Conservation (phyloP, 2,113 vertebrate species). For the Xiphias gladius region DNA sequence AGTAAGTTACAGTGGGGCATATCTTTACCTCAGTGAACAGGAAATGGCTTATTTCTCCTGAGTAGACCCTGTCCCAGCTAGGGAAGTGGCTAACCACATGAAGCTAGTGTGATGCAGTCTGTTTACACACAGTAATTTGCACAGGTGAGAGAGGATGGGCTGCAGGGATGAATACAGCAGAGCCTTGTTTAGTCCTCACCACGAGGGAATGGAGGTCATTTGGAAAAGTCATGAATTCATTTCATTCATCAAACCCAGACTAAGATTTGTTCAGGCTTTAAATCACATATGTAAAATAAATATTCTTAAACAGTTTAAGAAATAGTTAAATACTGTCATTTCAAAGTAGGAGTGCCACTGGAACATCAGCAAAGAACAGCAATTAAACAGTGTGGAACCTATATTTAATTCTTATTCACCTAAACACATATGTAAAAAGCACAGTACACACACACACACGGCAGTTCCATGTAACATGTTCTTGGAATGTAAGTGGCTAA, state of each 20-base stretch:
- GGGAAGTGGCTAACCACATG: conserved; percentile 83
- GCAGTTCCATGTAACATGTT: background rate
- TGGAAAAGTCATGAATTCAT: conserved; percentile 68
- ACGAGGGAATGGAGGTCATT: conserved; percentile 25
- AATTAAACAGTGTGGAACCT: conserved; percentile 8
- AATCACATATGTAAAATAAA: conserved; percentile 56
- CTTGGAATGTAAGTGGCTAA: background rate
- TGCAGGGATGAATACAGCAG: conserved; percentile 55
- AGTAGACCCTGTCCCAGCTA: conserved; percentile 68
- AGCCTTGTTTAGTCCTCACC: conserved; percentile 62
- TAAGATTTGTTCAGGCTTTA: conserved; percentile 47
- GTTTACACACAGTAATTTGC: conserved; percentile 79
- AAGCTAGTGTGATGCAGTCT: conserved; percentile 69
- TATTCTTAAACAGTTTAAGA: conserved; percentile 18
- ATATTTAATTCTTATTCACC: conserved; percentile 1
- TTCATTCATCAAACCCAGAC: conserved; percentile 62
- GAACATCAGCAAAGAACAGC: background rate
- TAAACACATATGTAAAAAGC: background rate
- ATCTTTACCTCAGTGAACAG: conserved; percentile 68
- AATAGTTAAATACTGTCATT: conserved; percentile 30
- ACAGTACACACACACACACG: background rate
- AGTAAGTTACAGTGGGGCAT: conserved; percentile 74
- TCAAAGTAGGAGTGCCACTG: conserved; percentile 1
- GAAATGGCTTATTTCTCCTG: conserved; percentile 80
- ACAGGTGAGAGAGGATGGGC: conserved; percentile 78